Base-by-base conservation (phyloP, 2,113 vertebrate species). In the Willisornis vidua region DNA sequence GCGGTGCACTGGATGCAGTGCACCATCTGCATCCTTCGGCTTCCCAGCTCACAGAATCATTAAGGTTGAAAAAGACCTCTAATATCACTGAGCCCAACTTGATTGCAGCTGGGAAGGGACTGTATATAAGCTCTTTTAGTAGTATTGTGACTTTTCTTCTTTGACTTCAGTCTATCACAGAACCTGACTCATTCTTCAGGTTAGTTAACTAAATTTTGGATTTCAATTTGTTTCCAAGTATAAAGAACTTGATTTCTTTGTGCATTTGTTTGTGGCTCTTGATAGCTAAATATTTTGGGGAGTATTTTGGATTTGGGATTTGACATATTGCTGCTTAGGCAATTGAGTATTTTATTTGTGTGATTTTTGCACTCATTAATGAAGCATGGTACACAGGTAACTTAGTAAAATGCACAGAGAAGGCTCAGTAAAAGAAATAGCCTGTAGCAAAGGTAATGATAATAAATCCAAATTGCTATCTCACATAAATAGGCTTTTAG, bases 241-340 rank as follows among this genome's bases (percentile, higher is more conserved):
- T 46, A 29, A 87, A 79, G 81, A 84, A 89, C 14, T 35, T 6
- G 13, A 57, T 91, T 87, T 85, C 41, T 83, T 70, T 51, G 25
- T 73, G n/a, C 39, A 39, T 66, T 91, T 66, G 37, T 18, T 90
- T 80, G 35, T 70, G 51, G 43, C 24, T 92, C 28, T 66, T 66
- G 46, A 18, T 35, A 70, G 41, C 61, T 93, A 75, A 82, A 82
- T 81, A 88, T 87, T 95, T 61, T 10, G 23, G 45, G 28, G 71
- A 57, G 29, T 52, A 89, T 78, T 91, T 84, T n/a, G 61, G 48
- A 67, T 87, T 87, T 94, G 87, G 54, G 84, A 85, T 66, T 91
- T 93, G 28, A 41, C 12, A 87, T 81, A 87, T 75, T 85, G 71
- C 51, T 80, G 24, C 33, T 77, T 2, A 49, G 75, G 18, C 23